Evolutionary conservation across 2,113 vertebrate species (phyloP).

Genomic region (Camelus dromedarius): DNA sequence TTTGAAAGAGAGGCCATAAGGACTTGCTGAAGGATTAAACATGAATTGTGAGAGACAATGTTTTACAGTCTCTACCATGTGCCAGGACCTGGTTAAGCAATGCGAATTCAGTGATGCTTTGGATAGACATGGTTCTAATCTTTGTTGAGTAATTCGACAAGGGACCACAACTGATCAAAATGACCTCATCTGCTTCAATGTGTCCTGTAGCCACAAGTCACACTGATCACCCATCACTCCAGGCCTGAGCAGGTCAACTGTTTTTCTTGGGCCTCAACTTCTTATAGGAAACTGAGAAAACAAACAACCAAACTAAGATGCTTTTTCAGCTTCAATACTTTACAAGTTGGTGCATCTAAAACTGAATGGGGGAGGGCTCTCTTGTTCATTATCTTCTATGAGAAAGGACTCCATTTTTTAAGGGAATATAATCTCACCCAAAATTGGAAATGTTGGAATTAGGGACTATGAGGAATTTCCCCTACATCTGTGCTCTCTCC

Average conservation of each 20-base stretch:
- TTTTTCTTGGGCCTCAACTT: slow-evolving; percentile 1
- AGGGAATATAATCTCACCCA: background rate
- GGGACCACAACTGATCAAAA: background rate
- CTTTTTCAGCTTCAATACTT: background rate
- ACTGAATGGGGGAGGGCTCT: background rate
- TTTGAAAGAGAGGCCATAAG: background rate
- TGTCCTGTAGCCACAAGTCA: background rate
- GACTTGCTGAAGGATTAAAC: background rate
- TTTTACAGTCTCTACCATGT: background rate
- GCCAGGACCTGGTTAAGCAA: background rate
- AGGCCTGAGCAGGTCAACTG: background rate
- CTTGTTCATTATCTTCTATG: background rate
- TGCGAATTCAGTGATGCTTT: fast-evolving
- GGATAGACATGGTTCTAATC: background rate
- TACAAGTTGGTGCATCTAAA: background rate
- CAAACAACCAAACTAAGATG: background rate
- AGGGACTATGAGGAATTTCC: background rate
- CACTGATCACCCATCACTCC: fast-evolving
- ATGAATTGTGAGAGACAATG: background rate
- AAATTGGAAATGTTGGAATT: background rate
- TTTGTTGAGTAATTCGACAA: background rate
- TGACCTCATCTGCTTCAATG: background rate
- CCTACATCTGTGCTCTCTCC: background rate
- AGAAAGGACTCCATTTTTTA: background rate
- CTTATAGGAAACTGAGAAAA: background rate